Base-by-base conservation (phyloP, 2,888 invertebrate genomes). In the Caenorhabditis afra region DNA sequence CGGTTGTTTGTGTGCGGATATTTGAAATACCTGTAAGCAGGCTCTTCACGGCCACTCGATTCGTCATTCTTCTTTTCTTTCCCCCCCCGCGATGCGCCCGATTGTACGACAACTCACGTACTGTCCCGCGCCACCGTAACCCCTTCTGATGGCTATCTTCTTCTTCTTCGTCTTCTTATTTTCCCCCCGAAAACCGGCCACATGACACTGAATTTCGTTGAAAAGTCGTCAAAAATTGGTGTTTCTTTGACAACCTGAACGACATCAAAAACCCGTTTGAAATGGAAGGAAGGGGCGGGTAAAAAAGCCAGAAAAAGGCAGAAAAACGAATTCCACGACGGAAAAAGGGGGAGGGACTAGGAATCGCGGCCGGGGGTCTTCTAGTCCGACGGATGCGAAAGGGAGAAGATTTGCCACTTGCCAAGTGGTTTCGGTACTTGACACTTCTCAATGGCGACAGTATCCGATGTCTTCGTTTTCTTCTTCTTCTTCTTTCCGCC, bases 351-450 rank as follows among this genome's bases (percentile, higher is more conserved):
- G 29, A 29, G 29, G 29, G 29, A 29, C 29, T 29, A 29, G 29
- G 7, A 29, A 29, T 7, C 4, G 29, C 29, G 29, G 7, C 29
- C 29, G 29, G 29, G 4, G 29, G 29, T 7, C 29, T 29, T 29
- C 29, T 7, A 29, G 29, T 29, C 29, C n/a, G n/a, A n/a, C n/a
- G n/a, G n/a, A n/a, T n/a, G n/a, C n/a, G n/a, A n/a, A n/a, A n/a
- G 29, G 29, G 4, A 29, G 29, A 29, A 7, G 3, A 23, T 20
- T 35, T 20, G n/a, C 35, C 52, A 39, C 41, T 47, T 18, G 55
- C 57, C 55, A 62, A 71, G 70, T 71, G 67, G 67, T 78, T 71
- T 78, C 78, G 65, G 65, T 59, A 66, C 73, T 78, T 73, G 67
- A 71, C 73, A 67, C 65, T 45, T 64, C 37, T 45, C 45, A 1